These are phyloP conservation scores for Bergia puertoricense DNA, from an alignment of 92 coral and sea anemone genomes.

Conservation along the genomic window DNA sequence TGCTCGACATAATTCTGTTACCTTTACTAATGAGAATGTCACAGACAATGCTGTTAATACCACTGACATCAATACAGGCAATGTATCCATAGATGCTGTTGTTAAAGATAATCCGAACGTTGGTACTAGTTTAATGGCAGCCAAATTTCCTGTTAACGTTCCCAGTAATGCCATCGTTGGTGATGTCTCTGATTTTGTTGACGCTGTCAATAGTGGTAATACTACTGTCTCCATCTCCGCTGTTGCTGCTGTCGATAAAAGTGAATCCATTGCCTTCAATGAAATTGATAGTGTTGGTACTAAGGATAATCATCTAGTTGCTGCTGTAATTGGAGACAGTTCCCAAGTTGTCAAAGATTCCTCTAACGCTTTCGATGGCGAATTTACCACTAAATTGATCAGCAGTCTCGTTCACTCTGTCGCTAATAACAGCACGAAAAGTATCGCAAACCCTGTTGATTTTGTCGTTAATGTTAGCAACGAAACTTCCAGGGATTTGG, in stretches of 20 bases:
- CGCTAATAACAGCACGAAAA: neutral
- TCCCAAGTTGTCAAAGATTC: neutral
- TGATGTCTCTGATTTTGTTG: too few relatives aligned
- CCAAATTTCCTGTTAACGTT: neutral
- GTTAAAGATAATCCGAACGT: neutral
- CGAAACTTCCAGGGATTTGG: neutral
- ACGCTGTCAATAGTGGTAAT: neutral
- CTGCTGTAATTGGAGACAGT: neutral
- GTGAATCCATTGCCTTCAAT: neutral
- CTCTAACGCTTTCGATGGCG: neutral
- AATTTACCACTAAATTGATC: neutral
- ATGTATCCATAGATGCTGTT: neutral
- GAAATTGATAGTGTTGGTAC: neutral
- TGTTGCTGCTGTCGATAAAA: too few relatives aligned
- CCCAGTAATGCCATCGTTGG: neutral
- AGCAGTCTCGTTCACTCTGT: neutral
- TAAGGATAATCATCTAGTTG: neutral
- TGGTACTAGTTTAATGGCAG: too few relatives aligned
- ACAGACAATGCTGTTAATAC: neutral
- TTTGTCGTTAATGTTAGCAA: neutral
- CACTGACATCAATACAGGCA: neutral
- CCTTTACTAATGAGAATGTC: neutral
- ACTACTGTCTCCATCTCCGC: neutral
- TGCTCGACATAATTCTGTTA: neutral
- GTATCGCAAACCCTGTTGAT: neutral